phyloP scores from a whole-genome alignment of 2,888 invertebrate species.

The Tinea semifulvella region DNA sequence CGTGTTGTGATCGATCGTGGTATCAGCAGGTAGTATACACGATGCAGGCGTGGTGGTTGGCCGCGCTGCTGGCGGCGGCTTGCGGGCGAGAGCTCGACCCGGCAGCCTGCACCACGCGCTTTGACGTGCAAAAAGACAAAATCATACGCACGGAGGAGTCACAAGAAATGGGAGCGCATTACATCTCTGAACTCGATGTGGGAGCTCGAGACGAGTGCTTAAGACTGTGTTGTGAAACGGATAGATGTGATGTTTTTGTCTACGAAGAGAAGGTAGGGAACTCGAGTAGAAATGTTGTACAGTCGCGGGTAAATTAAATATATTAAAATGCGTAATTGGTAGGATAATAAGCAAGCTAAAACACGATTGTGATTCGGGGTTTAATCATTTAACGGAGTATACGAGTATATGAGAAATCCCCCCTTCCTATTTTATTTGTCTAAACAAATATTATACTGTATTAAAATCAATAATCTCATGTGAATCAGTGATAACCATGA shows the following conservation, averaged over 20 bases:
- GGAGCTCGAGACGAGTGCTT: conserved; percentile 84
- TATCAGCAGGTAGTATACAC: not conserved
- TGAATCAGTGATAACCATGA: too few relatives aligned
- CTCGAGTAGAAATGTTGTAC: too few relatives aligned
- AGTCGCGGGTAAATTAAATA: too few relatives aligned
- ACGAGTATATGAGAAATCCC: too few relatives aligned
- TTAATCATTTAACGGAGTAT: too few relatives aligned
- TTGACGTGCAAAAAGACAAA: conserved; percentile 87
- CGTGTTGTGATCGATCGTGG: conserved; percentile 31
- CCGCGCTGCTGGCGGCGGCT: conserved; percentile 29
- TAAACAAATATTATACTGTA: too few relatives aligned
- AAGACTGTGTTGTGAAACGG: conserved; percentile 86
- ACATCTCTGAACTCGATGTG: conserved; percentile 85
- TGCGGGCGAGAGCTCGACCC: conserved; percentile 66
- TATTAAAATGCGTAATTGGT: too few relatives aligned
- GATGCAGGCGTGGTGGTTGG: conserved; percentile 27
- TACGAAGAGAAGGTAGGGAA: conserved; percentile 85
- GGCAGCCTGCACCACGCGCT: conserved; percentile 76
- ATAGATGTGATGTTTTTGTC: conserved; percentile 88
- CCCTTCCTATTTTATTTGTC: too few relatives aligned
- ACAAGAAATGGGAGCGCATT: conserved; percentile 86
- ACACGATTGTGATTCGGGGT: too few relatives aligned
- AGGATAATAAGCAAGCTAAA: too few relatives aligned
- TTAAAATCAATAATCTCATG: too few relatives aligned
- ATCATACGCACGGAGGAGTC: conserved; percentile 93